Base-by-base conservation (phyloP, 2,113 vertebrate genomes). In the Oncorhynchus masou region DNA sequence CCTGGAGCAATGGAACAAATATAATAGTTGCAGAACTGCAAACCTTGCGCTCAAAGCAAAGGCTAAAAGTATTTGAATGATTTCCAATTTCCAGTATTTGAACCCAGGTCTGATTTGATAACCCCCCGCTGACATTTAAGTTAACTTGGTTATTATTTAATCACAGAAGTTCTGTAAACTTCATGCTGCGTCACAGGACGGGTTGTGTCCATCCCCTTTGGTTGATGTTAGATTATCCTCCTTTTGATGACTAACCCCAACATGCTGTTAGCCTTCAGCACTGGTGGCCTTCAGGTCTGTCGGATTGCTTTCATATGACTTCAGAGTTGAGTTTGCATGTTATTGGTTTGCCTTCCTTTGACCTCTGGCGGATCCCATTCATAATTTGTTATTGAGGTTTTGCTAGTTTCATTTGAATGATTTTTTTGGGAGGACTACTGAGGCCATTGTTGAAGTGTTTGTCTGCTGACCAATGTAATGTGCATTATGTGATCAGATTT, bases 131-230 rank as follows among this genome's bases (percentile, higher is more conserved):
- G 39, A 45, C 39, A 69, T 91, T 74, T 93, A 91, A 90, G 78
- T 92, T 54, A 54, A 54, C 51, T 25, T 94, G 87, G 83, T 16
- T 54, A 87, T 93, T 95, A 85, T 94, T 94, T 91, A 87, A 94
- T 89, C 88, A 87, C 94, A 95, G 96, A 91, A 77, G 93, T 86
- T 90, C 94, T 80, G 71, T 88, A 85, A 84, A 88, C 74, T 74
- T 60, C 16, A 70, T 78, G 80, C 77, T 86, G 74, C 80, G 73
- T 24, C 11, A 4, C 45, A 25, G 84, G 82, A 83, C 74, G 77
- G 86, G 85, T 81, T 88, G 75, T 64, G 74, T 81, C 83, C 86
- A 85, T 88, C 76, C 70, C 81, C 79, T 57, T 86, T 74, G 73
- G 57, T 85, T 73, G 24, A 71, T 81, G 77, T 69, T 68, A 54